These are phyloP conservation scores for Spodoptera litura DNA, from an alignment of 1,140 invertebrate genomes.

Conservation along the genomic window DNA sequence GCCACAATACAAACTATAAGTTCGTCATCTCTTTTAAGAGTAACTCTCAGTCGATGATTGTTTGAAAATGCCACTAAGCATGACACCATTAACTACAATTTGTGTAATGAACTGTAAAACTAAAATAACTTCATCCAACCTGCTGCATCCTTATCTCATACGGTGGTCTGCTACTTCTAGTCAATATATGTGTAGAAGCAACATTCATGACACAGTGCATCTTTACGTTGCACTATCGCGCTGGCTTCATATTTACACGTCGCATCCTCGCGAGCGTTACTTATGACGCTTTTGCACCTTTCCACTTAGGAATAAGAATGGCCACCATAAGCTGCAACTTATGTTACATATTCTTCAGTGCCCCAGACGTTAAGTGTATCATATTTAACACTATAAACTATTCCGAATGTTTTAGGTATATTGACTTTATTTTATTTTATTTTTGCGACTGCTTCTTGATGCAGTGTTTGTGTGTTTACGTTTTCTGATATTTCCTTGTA, in stretches of 20 bases:
- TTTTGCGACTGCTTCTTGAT: too few relatives aligned
- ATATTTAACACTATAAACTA: not conserved
- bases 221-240: slow-evolving; percentile 4
- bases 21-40: too few relatives aligned
- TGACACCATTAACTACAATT: too few relatives aligned
- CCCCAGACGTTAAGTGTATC: not conserved
- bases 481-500: too few relatives aligned
- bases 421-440: not conserved
- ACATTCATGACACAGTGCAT: not conserved
- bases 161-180: too few relatives aligned
- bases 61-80: too few relatives aligned
- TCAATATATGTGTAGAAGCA: not conserved
- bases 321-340: slow-evolving; percentile 3
- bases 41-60: too few relatives aligned
- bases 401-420: not conserved
- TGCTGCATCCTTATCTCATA: too few relatives aligned
- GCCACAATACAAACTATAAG: too few relatives aligned
- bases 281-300: slow-evolving; percentile 24
- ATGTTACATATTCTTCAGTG: not conserved
- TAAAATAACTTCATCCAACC: too few relatives aligned
- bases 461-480: too few relatives aligned
- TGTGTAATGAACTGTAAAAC: too few relatives aligned
- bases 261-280: not conserved
- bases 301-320: slow-evolving; percentile 10
- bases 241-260: slow-evolving; percentile 8